A percentile compares a stretch with the other conserved stretches of the same genome.
phyloP scores from a whole-genome alignment of 1,140 invertebrate genomes.

The Tetragnatha versicolor region DNA sequence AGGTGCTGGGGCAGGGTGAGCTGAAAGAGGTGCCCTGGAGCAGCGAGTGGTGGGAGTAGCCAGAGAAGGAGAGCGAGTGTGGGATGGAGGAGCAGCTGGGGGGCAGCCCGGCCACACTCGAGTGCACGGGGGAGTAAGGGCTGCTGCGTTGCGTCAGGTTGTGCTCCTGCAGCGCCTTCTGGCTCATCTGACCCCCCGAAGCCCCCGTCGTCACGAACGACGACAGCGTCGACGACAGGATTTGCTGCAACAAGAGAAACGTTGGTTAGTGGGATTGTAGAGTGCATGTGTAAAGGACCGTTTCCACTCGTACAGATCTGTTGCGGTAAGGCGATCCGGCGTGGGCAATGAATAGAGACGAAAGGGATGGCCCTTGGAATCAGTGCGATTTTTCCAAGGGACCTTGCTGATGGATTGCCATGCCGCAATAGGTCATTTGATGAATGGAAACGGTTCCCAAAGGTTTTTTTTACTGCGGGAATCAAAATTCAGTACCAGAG shows the following conservation, averaged over 20 bases:
- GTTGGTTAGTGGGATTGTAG: neutral
- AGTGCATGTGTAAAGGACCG: too few species aligned
- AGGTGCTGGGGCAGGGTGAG: slow-evolving; percentile 49
- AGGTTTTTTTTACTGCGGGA: too few species aligned
- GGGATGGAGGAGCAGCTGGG: slow-evolving; percentile 45
- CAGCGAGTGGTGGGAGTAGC: slow-evolving; percentile 53
- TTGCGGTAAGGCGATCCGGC: too few species aligned
- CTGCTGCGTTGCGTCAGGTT: slow-evolving; percentile 34
- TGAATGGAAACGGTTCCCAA: too few species aligned
- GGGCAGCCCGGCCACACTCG: slow-evolving; percentile 42
- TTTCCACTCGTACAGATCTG: too few species aligned
- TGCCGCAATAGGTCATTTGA: too few species aligned
- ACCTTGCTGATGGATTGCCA: too few species aligned
- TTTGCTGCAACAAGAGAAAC: slow-evolving; percentile 32
- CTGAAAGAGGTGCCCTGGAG: slow-evolving; percentile 56
- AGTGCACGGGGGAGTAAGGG: slow-evolving; percentile 27
- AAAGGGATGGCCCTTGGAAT: too few species aligned
- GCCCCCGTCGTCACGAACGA: slow-evolving; percentile 33
- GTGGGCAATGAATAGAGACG: too few species aligned
- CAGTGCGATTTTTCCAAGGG: too few species aligned
- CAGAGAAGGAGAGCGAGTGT: slow-evolving; percentile 55
- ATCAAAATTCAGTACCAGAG: too few species aligned
- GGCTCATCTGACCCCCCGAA: slow-evolving; percentile 41
- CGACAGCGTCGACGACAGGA: slow-evolving; percentile 39
- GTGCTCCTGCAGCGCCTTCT: slow-evolving; percentile 48